These are phyloP conservation scores for Podarcis cretensis DNA, from an alignment of 2,113 vertebrate genomes.

Conservation along the genomic window DNA sequence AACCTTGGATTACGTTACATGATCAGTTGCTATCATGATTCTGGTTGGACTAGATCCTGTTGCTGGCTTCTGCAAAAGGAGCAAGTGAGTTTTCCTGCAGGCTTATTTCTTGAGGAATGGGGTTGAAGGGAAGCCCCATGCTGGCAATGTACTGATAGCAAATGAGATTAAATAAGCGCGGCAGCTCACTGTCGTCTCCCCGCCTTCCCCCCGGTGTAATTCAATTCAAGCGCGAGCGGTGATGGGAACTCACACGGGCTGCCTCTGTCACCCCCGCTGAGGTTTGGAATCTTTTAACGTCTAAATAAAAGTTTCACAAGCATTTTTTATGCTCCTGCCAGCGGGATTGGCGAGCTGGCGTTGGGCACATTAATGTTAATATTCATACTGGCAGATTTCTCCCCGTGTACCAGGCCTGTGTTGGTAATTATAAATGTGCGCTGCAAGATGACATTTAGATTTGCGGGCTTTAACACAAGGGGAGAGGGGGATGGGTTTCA, in stretches of 20 bases:
- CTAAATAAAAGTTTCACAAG: slow-evolving; percentile 82
- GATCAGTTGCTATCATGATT: not conserved
- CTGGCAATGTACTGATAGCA: slow-evolving; percentile 81
- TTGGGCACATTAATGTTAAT: slow-evolving; percentile 79
- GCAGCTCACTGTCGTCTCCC: slow-evolving; percentile 76
- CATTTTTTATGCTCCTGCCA: slow-evolving; percentile 80
- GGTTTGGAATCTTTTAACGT: slow-evolving; percentile 74
- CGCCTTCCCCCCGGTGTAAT: slow-evolving; percentile 82
- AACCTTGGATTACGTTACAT: not conserved
- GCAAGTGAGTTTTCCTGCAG: slow-evolving; percentile 38
- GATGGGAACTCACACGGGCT: slow-evolving; percentile 78
- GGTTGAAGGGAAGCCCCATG: slow-evolving; percentile 73
- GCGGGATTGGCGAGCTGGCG: slow-evolving; percentile 75
- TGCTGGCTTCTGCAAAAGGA: slow-evolving; percentile 25
- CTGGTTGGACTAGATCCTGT: not conserved
- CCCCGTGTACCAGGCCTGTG: slow-evolving; percentile 56
- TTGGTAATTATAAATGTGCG: slow-evolving; percentile 73
- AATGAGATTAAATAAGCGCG: slow-evolving; percentile 85
- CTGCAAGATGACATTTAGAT: slow-evolving; percentile 75
- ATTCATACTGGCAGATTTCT: slow-evolving; percentile 72
- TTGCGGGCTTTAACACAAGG: slow-evolving; percentile 52
- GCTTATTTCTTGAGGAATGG: slow-evolving; percentile 51
- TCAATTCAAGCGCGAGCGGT: slow-evolving; percentile 75
- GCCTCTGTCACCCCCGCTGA: slow-evolving; percentile 78
- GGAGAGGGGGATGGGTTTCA: not conserved